These are phyloP conservation scores for Lasiommata megera DNA, from an alignment of 2,888 invertebrate genomes.

Conservation along the genomic window DNA sequence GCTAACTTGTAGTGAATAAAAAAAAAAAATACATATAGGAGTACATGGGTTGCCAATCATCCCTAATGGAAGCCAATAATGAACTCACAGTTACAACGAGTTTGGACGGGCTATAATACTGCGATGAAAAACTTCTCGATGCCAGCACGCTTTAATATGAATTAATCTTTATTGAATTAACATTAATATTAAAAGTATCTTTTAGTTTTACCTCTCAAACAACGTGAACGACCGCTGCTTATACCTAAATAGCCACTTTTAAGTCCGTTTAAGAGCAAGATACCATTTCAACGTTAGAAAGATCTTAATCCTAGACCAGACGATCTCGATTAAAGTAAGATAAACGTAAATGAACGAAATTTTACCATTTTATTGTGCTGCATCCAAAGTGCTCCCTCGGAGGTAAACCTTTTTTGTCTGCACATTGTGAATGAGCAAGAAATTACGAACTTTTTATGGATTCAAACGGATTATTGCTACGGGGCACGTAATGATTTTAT, in stretches of 20 bases:
- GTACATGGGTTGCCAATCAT: too few relatives aligned
- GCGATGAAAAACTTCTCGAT: too few relatives aligned
- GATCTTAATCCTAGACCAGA: constrained; percentile 1
- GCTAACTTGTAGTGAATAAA: too few relatives aligned
- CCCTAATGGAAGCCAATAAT: too few relatives aligned
- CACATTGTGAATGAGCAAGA: not conserved
- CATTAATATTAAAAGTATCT: too few relatives aligned
- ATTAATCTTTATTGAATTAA: too few relatives aligned
- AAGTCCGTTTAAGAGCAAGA: not conserved
- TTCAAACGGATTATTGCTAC: not conserved
- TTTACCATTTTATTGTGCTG: constrained; percentile 5
- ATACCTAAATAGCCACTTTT: not conserved
- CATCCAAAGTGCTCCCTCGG: not conserved
- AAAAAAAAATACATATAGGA: too few relatives aligned
- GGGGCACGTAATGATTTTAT: not conserved
- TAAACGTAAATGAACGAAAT: constrained; percentile 9
- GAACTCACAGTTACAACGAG: too few relatives aligned
- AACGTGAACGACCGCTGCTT: not conserved
- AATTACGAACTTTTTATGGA: not conserved
- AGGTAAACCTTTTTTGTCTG: not conserved
- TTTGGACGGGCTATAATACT: too few relatives aligned
- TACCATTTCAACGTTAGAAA: constrained; percentile 2
- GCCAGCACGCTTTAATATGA: too few relatives aligned
- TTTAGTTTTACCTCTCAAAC: not conserved
- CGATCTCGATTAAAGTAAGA: constrained; percentile 11